Base-by-base conservation (phyloP, 2,797 vertebrate species). In the Knipowitschia caucasica region DNA sequence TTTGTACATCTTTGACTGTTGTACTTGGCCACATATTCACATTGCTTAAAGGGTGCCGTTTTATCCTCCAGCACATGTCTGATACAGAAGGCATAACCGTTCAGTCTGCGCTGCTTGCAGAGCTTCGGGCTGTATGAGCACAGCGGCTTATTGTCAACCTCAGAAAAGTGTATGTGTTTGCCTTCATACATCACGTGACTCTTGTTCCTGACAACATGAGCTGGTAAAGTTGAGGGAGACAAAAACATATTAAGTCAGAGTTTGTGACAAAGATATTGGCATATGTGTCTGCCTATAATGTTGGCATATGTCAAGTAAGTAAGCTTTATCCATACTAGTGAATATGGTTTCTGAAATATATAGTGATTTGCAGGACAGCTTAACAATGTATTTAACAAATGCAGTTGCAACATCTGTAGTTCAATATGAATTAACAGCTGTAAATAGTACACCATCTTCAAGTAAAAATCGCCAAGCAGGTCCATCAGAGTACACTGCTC, bases 131-230 rank as follows among this genome's bases (percentile, higher is more conserved):
- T 99, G 89, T 99, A 99, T 1, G 97, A 99, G 94, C 97, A 99
- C 94, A 99, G 92, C 84, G 97, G 96, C 94, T 99, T 99, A 92
- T 98, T 99, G 94, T 99, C 97, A 93, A 99, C 95, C 93, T 99
- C 96, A 89, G 97, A 99, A 94, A 98, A 99, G 94, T 99, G 97
- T 96, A 99, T 99, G 93, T 99, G 97, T 98, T 99, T 99, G 93
- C 97, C 97, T 95, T 99, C 96, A 92, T 96, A 99, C 97, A 99
- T 99, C 95, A 99, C 96, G 96, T 98, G 95, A 96, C 93, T 95
- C 96, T 94, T 92, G 94, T 95, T 91, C 94, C 94, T 95, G 96
- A 93, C 93, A 96, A 98, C 96, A 99, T 99, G 94, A 98, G 97
- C 97, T 99, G 94, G 92, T 45, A 71, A 67, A 69, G 61, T 53